phyloP scores from a whole-genome alignment of 2,888 invertebrate species.

The Cataglyphis cursor region DNA sequence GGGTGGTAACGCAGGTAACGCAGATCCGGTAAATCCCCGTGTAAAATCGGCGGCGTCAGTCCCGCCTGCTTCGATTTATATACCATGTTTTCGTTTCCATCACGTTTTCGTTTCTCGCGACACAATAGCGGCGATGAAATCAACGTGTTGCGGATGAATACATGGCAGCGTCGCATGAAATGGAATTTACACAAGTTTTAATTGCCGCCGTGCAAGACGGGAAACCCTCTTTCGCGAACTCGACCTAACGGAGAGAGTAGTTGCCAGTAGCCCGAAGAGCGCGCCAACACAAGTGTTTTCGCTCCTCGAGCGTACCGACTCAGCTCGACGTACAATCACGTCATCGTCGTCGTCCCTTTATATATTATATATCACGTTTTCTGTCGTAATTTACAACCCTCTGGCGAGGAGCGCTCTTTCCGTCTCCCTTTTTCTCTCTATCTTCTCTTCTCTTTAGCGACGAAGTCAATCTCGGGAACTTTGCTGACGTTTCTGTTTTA shows the following conservation, averaged over 20 bases:
- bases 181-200: conserved; percentile 74
- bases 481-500: conserved; percentile 52
- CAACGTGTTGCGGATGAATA: conserved; percentile 56
- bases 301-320: conserved; percentile 29
- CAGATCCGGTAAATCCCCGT: conserved; percentile 51
- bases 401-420: not conserved
- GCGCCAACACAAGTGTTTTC: conserved; percentile 69
- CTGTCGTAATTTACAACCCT: conserved; percentile 64
- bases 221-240: not conserved
- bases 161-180: conserved; percentile 33
- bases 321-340: conserved; percentile 2
- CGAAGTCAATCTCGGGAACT: conserved; percentile 60
- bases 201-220: conserved; percentile 66
- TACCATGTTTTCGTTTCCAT: conserved; percentile 30
- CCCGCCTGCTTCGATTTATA: conserved; percentile 27
- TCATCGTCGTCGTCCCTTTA: conserved; percentile 15
- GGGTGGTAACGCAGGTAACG: conserved; percentile 37
- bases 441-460: conserved; percentile 5
- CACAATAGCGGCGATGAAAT: conserved; percentile 11
- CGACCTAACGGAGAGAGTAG: conserved; percentile 60
- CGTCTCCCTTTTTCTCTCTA: not conserved
- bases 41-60: conserved; percentile 22
- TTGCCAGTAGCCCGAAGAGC: conserved; percentile 71
- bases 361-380: conserved; percentile 41
- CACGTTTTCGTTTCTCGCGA: not conserved